Evolutionary conservation across 2,797 vertebrate species (phyloP), one percentile per base, ranked within the genome.

Genomic region (Potorous gilbertii): DNA sequence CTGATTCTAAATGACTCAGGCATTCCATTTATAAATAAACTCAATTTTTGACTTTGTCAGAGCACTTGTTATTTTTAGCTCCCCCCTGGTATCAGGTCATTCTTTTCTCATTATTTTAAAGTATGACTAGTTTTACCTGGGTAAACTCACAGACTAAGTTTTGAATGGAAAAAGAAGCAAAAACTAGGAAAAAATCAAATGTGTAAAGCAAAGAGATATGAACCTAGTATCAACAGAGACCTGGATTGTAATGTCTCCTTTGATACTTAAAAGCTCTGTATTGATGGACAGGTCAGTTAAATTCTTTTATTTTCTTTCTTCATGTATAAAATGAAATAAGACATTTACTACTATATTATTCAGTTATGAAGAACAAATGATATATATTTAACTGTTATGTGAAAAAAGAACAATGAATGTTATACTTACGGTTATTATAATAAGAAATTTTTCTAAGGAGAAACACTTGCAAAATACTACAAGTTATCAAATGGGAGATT

Each of bases 281-380:
- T 0, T 28, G 6, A 28, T 34, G 29, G 1, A 0, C 40, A 14
- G 29, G 9, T 52, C 59, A 31, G 13, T 62, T 24, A 52, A 27
- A 0, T 0, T 66, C 14, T 89, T 16, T 0, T 0, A 16, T 9
- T 59, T 55, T 74, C 12, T 50, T 5, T 55, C 21, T 2, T 91
- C 11, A 55, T 27, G 1, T 55, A 57, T 91, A 56, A 87, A 81
- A 12, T 3, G 31, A 0, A 0, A 40, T 40, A 91, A n/a, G 54
- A 90, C 28, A 18, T 52, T 55, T 90, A 34, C 13, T n/a, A 62
- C 18, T n/a, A 24, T 81, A 81, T 81, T 81, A 40, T 24, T 81
- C 8, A 81, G 34, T n/a, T n/a, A n/a, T 46, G n/a, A 24, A 3
- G 66, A 24, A 5, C n/a, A 74, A n/a, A 74, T 40, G 6, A 24